Evolutionary conservation across 1,140 invertebrate genomes (phyloP).

Genomic region (Dinothrombium tinctorium): DNA sequence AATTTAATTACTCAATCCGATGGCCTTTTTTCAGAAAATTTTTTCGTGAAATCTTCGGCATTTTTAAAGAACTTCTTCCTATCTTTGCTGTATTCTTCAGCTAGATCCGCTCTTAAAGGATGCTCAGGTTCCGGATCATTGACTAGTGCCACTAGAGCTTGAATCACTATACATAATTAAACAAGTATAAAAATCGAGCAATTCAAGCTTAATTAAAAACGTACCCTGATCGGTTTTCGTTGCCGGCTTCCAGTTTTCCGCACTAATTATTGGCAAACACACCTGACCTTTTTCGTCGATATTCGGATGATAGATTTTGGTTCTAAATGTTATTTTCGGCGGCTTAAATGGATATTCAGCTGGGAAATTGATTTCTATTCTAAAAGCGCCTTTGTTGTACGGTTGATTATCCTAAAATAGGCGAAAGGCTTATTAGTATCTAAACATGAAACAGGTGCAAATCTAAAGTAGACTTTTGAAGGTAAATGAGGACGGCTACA

Average conservation of each 20-base stretch:
- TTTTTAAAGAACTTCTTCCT: conserved; percentile 94
- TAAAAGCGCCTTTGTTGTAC: conserved; percentile 96
- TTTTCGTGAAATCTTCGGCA: conserved; percentile 95
- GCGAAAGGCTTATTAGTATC: too few species aligned
- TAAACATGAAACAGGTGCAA: too few species aligned
- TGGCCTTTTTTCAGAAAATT: conserved; percentile 85
- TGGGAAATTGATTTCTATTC: conserved; percentile 92
- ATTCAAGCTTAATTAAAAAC: background rate
- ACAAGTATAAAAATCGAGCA: conserved; percentile 3
- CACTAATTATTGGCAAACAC: conserved; percentile 89
- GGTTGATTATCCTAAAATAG: conserved; percentile 88
- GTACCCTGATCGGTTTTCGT: conserved; percentile 95
- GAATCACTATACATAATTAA: conserved; percentile 50
- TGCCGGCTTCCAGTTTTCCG: conserved; percentile 98
- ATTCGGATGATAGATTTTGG: conserved; percentile 99
- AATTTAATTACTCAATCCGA: too few species aligned
- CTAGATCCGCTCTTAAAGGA: conserved; percentile 79
- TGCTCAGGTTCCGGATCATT: conserved; percentile 97
- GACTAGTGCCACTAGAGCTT: conserved; percentile 79
- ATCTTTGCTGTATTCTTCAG: conserved; percentile 88
- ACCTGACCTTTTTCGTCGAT: conserved; percentile 98
- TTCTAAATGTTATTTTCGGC: conserved; percentile 93
- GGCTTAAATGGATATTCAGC: conserved; percentile 99
- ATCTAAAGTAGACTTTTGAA: too few species aligned
- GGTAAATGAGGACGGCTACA: too few species aligned